Base-by-base conservation (phyloP, 2,888 invertebrate genomes). In the Caenorhabditis wallacei region DNA sequence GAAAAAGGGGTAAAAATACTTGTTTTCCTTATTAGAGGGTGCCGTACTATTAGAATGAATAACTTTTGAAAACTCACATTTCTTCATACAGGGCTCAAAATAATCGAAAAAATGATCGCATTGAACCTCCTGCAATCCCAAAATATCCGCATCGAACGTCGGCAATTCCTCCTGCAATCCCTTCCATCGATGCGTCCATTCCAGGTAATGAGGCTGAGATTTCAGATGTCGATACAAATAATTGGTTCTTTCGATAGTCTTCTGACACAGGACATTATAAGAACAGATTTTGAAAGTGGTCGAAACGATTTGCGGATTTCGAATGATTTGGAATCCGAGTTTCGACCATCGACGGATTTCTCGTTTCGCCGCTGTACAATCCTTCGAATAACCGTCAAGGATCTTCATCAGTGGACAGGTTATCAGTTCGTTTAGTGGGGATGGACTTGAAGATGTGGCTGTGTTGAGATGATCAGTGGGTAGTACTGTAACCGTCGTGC, bases 121-220 rank as follows among this genome's bases (percentile, higher is more conserved):
- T 37, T 83, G 79, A 22, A 91, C 90, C 66, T 92, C 91, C 69
- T 92, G 92, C 16, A 92, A 83, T 11, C 90, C 89, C 37, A 88
- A 83, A 37, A 91, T 79, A 70, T 92, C 91, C 8, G 90, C 88
- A 24, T 78, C 30, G 24, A 87, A 64, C n/a, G 30, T 54, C 13
- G 53, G 54, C 10, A 92, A 61, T 26, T 91, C 90, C 16, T 69
- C 26, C 10, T 51, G 30, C 37, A 91, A 66, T 2, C 80, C 72
- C 1, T 64, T 40, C 86, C 85, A 88, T 30, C 90, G 84, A 63
- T 84, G 24, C 1, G 76, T 51, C 91, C 90, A 90, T 1, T 76
- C 61, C n/a, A 88, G 64, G 22, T 68, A 74, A 7, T 78, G 26
- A 2, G 20, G 56, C 8, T 35, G 26, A 8, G 30, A 11, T 2